Evolutionary conservation across 2,888 invertebrate species (phyloP), one percentile per base, ranked within the genome.

Genomic region (Macrosiphum euphorbiae): DNA sequence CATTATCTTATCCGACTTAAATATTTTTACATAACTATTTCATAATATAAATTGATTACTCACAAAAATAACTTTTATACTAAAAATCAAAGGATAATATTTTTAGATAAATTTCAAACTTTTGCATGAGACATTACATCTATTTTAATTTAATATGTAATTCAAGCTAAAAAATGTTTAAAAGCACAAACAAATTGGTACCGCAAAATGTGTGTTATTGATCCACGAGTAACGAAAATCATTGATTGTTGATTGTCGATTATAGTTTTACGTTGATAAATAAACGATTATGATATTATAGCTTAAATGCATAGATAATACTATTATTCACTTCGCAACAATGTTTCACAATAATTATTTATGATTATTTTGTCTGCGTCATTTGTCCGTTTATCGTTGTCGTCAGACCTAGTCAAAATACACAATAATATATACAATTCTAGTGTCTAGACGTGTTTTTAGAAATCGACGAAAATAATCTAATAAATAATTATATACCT

Each of bases 361-460:
- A 26, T 26, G 44, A 44, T 50, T 55, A 88, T 52, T 52, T 52
- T 47, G 24, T 35, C 24, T 41, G 61, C n/a, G 89, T 61, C 61
- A 90, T 61, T 90, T 78, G 20, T 67, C 78, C 78, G n/a, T 78
- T 90, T 90, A 78, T 50, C 78, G 50, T 55, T 55, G 55, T 78
- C 35, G 50, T 90, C 26, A 90, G 50, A 50, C 90, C 50, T 67
- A 90, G 90, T 78, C 90, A 90, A 50, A 67, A 90, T 90, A 90
- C 78, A 35, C n/a, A 67, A 61, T n/a, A 61, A 61, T 61, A 67
- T 67, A 67, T 78, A 78, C 20, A 78, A 35, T 8, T 90, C 26
- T 24, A 7, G 20, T 35, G 90, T 90, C 90, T 78, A 78, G 90
- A 78, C 78, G 35, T 78, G 90, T 78, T 78, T 90, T 90, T 78